Evolutionary conservation across 1,140 invertebrate genomes (phyloP).

Genomic region (Drosophila subpulchrella): DNA sequence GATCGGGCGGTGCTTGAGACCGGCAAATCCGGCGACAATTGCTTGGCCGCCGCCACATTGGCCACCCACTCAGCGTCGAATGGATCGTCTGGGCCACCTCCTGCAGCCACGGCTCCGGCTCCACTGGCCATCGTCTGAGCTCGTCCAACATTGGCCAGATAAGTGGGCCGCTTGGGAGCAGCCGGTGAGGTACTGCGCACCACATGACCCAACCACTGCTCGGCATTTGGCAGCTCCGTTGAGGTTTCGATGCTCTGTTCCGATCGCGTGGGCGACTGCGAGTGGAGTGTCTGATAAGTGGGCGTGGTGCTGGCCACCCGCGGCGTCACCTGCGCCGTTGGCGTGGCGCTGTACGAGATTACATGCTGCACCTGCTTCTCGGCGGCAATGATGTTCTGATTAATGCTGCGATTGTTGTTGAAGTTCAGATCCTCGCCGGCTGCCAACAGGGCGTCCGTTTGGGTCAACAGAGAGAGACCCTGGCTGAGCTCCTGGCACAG

Average conservation of each 20-base stretch:
- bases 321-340: slow-evolving; percentile 40
- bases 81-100: slow-evolving; percentile 87
- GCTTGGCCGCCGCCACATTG: slow-evolving; percentile 75
- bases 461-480: slow-evolving; percentile 91
- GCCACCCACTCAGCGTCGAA: slow-evolving; percentile 95
- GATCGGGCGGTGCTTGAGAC: slow-evolving; percentile 40
- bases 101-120: slow-evolving; percentile 51
- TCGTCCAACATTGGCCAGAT: slow-evolving; percentile 86
- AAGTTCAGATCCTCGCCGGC: slow-evolving; percentile 87
- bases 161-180: slow-evolving; percentile 86
- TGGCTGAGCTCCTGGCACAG: slow-evolving; percentile 95
- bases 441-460: slow-evolving; percentile 87
- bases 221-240: slow-evolving; percentile 88
- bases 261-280: slow-evolving; percentile 56
- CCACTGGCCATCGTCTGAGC: slow-evolving; percentile 87
- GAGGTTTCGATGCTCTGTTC: slow-evolving; percentile 31
- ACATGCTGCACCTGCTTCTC: slow-evolving; percentile 74
- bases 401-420: slow-evolving; percentile 86
- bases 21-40: slow-evolving; percentile 76
- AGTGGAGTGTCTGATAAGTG: slow-evolving; percentile 58
- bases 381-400: slow-evolving; percentile 85
- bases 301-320: slow-evolving; percentile 58
- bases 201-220: slow-evolving; percentile 91
- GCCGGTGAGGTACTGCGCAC: slow-evolving; percentile 86
- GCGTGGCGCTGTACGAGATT: slow-evolving; percentile 55